phyloP scores from a whole-genome alignment of 2,113 vertebrate genomes.

The Etheostoma spectabile region DNA sequence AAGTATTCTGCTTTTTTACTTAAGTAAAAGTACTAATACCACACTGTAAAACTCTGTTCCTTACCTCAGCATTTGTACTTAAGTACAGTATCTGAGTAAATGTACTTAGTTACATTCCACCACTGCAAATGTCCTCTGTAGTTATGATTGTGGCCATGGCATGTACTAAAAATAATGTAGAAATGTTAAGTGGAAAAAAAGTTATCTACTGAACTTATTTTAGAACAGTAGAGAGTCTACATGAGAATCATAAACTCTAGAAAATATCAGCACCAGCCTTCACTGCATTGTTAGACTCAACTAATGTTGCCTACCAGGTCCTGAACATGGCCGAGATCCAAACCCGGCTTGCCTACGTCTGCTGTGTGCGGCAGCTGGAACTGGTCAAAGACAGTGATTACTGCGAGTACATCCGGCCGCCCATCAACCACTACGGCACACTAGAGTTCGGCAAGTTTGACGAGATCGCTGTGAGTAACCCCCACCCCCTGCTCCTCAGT shows the following conservation, averaged over 20 bases:
- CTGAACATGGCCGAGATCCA: constrained; percentile 98
- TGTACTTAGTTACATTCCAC: too few species aligned
- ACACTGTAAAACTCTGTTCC: too few species aligned
- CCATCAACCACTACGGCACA: constrained; percentile 92
- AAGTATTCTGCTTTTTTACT: too few species aligned
- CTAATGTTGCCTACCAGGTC: constrained; percentile 82
- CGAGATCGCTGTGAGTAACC: constrained; percentile 91
- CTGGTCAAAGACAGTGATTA: constrained; percentile 91
- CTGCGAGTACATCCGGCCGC: constrained; percentile 93
- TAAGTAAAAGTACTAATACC: too few species aligned
- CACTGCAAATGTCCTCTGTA: neutral
- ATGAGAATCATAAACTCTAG: neutral
- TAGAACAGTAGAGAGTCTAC: neutral
- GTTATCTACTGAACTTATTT: neutral
- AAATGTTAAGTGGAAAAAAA: neutral
- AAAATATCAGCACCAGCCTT: neutral
- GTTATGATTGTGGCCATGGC: neutral
- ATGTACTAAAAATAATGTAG: neutral
- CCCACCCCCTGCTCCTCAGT: neutral
- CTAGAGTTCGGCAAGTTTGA: constrained; percentile 94
- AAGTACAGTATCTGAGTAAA: too few species aligned
- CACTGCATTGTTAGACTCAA: neutral
- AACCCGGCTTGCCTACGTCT: constrained; percentile 93
- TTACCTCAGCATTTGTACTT: too few species aligned
- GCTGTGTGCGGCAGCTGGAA: constrained; percentile 95